Evolutionary conservation across 2,113 vertebrate species (phyloP).

Genomic region (Hippopotamus amphibius): DNA sequence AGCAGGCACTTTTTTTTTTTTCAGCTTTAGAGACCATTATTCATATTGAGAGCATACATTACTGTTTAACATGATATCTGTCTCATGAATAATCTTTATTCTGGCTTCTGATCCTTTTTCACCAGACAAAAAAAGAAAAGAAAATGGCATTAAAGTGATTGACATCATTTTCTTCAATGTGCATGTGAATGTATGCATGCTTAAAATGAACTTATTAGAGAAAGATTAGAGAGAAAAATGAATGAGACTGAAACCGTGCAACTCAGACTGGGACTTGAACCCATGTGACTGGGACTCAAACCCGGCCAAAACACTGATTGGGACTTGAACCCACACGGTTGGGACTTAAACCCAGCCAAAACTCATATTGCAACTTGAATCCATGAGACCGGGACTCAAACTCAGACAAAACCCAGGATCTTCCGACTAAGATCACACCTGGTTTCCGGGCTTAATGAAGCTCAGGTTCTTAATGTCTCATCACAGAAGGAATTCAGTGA

Average conservation of each 20-base stretch:
- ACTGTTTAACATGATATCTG: constrained; percentile 42
- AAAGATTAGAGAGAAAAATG: neutral
- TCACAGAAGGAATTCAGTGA: too few species aligned
- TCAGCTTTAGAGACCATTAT: constrained; percentile 51
- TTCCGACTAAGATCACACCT: too few species aligned
- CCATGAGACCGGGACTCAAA: too few species aligned
- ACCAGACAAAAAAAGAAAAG: neutral
- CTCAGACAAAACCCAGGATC: too few species aligned
- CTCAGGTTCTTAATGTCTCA: too few species aligned
- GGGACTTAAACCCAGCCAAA: too few species aligned
- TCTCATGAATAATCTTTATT: constrained; percentile 61
- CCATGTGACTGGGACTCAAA: too few species aligned
- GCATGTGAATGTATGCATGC: neutral
- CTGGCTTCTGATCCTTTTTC: constrained; percentile 13
- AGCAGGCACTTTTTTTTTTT: neutral
- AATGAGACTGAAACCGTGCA: neutral
- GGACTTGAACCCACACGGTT: too few species aligned
- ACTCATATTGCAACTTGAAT: too few species aligned
- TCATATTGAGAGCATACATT: constrained; percentile 54
- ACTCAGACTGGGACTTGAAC: too few species aligned
- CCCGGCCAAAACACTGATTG: too few species aligned
- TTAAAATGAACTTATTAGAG: neutral
- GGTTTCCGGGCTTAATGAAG: too few species aligned
- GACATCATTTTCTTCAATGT: neutral
- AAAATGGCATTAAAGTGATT: neutral